phyloP scores from a whole-genome alignment of 2,797 vertebrate species.

The Peromyscus eremicus region DNA sequence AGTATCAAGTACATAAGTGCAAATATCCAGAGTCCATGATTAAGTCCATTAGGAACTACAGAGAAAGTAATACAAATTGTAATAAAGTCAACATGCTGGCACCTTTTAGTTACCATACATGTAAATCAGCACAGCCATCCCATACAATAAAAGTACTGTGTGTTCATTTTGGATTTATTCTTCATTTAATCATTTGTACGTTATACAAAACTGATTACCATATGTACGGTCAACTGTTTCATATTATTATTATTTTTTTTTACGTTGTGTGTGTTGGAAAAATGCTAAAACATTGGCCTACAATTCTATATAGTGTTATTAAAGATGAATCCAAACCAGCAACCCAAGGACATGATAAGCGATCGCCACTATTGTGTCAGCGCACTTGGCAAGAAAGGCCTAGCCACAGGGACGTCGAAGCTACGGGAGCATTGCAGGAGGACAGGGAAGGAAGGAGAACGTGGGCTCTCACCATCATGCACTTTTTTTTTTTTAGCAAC shows the following conservation, averaged over 20 bases:
- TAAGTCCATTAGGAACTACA: constrained; percentile 95
- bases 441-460: constrained; percentile 91
- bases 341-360: constrained; percentile 94
- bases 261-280: constrained; percentile 93
- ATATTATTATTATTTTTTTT: constrained; percentile 82
- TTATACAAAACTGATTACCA: constrained; percentile 98
- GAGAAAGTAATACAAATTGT: constrained; percentile 97
- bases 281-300: constrained; percentile 94
- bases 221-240: constrained; percentile 93
- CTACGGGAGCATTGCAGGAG: constrained; percentile 93
- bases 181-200: constrained; percentile 81
- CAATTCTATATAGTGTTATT: constrained; percentile 94
- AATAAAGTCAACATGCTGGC: constrained; percentile 96
- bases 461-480: constrained; percentile 97
- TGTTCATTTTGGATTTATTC: constrained; percentile 86
- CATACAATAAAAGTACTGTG: constrained; percentile 94
- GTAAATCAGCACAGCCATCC: constrained; percentile 95
- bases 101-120: constrained; percentile 93
- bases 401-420: constrained; percentile 93
- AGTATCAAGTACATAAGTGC: constrained; percentile 99
- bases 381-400: constrained; percentile 91
- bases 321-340: constrained; percentile 94
- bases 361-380: constrained; percentile 93
- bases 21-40: constrained; percentile 99
- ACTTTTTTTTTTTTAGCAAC: constrained; percentile 94